These are phyloP conservation scores for Littorina saxatilis DNA, from an alignment of 1,140 invertebrate genomes.

Conservation along the genomic window DNA sequence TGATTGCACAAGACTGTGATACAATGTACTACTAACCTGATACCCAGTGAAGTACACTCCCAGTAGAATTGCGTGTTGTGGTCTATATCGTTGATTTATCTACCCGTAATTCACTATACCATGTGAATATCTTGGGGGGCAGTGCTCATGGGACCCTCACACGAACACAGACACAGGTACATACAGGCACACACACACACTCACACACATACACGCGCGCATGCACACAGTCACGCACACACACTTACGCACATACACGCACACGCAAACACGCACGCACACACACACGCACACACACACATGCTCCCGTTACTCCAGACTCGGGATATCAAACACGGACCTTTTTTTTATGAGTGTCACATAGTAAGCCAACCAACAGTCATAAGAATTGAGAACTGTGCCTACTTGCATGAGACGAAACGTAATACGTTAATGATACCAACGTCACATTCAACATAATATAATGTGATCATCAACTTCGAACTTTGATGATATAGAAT, in stretches of 20 bases:
- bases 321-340: neutral
- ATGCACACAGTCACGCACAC: no score
- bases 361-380: neutral
- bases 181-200: no score
- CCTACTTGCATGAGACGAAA: neutral
- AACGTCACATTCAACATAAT: no score
- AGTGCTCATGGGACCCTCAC: neutral
- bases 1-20: neutral
- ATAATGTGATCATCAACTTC: no score
- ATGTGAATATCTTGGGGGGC: neutral
- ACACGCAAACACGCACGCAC: no score
- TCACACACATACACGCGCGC: neutral
- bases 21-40: neutral
- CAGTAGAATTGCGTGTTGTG: no score
- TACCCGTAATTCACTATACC: neutral
- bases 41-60: neutral
- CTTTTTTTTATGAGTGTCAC: neutral
- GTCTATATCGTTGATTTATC: no score
- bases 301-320: neutral
- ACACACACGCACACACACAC: conserved; percentile 2
- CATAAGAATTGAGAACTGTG: neutral
- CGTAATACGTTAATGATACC: no score
- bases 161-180: no score
- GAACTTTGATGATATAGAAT: no score
- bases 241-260: no score